These are phyloP conservation scores for Lasaia peninsularis DNA, from an alignment of 1,140 invertebrate genomes.

Conservation along the genomic window DNA sequence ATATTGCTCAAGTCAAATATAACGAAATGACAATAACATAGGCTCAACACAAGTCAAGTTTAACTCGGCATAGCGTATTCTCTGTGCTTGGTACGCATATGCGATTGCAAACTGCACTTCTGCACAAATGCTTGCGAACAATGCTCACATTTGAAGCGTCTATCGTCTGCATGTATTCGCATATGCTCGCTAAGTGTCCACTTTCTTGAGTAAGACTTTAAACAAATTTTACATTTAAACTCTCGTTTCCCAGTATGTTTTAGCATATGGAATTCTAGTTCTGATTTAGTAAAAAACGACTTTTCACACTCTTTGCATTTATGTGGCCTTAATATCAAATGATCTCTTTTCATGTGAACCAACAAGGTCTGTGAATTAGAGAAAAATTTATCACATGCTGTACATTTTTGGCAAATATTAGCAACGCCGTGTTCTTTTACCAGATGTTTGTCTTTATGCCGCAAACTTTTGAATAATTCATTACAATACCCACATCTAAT, in stretches of 20 bases:
- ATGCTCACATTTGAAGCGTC: slow-evolving; percentile 19
- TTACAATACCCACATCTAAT: slow-evolving; percentile 50
- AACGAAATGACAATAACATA: no score
- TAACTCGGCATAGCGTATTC: slow-evolving; percentile 5
- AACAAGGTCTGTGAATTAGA: slow-evolving; percentile 36
- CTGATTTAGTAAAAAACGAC: slow-evolving; percentile 32
- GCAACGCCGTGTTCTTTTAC: slow-evolving; percentile 38
- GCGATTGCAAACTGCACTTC: slow-evolving; percentile 45
- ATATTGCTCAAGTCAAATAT: no score
- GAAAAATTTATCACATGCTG: slow-evolving; percentile 50
- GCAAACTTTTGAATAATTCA: slow-evolving; percentile 40
- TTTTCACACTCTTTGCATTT: slow-evolving; percentile 55
- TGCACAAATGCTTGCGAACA: slow-evolving; percentile 51
- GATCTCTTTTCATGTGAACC: slow-evolving; percentile 44
- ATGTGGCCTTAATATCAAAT: slow-evolving; percentile 50
- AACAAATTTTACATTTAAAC: slow-evolving; percentile 49
- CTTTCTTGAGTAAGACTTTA: slow-evolving; percentile 64
- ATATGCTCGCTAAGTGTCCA: slow-evolving; percentile 34
- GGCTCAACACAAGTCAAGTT: no score
- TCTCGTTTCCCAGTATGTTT: slow-evolving; percentile 36
- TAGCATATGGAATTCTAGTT: slow-evolving; percentile 39
- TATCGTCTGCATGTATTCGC: slow-evolving; percentile 71
- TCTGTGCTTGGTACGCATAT: slow-evolving; percentile 47
- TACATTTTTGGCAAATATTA: slow-evolving; percentile 37
- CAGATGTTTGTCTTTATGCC: slow-evolving; percentile 43